These are phyloP conservation scores for Meliscaeva auricollis DNA, from an alignment of 2,888 invertebrate species.

Conservation along the genomic window DNA sequence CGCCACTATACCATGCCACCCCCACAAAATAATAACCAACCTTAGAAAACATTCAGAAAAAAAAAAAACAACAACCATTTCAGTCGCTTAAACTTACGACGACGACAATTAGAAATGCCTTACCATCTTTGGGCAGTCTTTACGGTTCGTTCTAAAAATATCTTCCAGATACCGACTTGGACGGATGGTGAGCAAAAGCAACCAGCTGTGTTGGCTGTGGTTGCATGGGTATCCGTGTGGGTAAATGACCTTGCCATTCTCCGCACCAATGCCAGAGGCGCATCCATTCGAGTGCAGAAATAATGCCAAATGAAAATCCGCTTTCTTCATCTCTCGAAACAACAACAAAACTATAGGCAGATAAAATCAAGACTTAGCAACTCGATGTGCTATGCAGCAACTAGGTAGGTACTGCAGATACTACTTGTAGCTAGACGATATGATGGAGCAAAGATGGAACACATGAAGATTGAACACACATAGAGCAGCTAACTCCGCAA, in stretches of 20 bases:
- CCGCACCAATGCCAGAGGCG: constrained; percentile 70
- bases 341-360: constrained; percentile 4
- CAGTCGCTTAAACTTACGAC: not conserved
- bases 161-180: constrained; percentile 9
- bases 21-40: constrained; percentile 33
- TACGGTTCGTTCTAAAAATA: constrained; percentile 62
- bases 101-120: constrained; percentile 48
- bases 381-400: constrained; percentile 10
- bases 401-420: constrained; percentile 19
- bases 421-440: constrained; percentile 6
- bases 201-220: constrained; percentile 59
- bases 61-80: constrained; percentile 18
- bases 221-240: constrained; percentile 72
- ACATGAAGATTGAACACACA: constrained; percentile 43
- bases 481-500: constrained; percentile 35
- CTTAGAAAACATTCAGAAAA: constrained; percentile 19
- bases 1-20: constrained; percentile 49
- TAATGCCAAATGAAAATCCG: constrained; percentile 75
- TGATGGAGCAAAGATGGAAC: constrained; percentile 16
- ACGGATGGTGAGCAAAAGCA: constrained; percentile 37
- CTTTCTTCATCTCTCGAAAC: constrained; percentile 60
- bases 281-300: constrained; percentile 70
- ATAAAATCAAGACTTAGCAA: constrained; percentile 51
- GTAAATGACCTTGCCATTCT: constrained; percentile 76
- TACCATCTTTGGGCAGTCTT: constrained; percentile 62